Conservation (phyloP, 2,797 vertebrate genomes). For the Pterois miles region DNA sequence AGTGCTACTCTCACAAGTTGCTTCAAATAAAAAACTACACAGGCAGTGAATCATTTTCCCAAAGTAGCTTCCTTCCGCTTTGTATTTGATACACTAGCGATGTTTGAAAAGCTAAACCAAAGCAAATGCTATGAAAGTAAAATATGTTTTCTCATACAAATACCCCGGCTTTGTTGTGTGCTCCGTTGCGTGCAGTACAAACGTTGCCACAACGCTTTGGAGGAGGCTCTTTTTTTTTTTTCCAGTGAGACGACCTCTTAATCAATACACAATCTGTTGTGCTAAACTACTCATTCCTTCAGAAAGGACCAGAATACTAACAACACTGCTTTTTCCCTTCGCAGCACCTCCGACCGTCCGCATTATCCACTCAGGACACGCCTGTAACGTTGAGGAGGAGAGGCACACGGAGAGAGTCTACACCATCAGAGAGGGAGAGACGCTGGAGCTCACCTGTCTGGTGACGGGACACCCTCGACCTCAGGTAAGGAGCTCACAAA, state of each 20-base stretch:
- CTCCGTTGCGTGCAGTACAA: neutral
- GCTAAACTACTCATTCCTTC: constrained; percentile 43
- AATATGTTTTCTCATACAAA: constrained; percentile 8
- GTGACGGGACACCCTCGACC: constrained; percentile 96
- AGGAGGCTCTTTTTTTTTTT: constrained; percentile 30
- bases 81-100: neutral
- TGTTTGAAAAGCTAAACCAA: constrained; percentile 15
- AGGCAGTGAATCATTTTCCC: constrained; percentile 5
- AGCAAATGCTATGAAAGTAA: constrained; percentile 26
- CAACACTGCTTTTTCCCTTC: constrained; percentile 15
- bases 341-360: constrained; percentile 94
- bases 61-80: constrained; percentile 4
- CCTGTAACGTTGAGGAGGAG: constrained; percentile 98
- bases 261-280: constrained; percentile 57
- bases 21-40: constrained; percentile 8
- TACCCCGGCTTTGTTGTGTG: neutral
- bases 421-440: constrained; percentile 97
- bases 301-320: constrained; percentile 44
- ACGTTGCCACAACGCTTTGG: constrained; percentile 16
- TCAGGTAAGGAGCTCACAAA: constrained; percentile 85
- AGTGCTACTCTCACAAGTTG: constrained; percentile 10
- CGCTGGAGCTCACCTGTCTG: constrained; percentile 93
- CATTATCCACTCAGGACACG: constrained; percentile 96
- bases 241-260: constrained; percentile 43
- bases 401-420: constrained; percentile 96